A percentile compares a stretch with the other conserved stretches of the same genome.
Conservation (phyloP, 2,797 vertebrate genomes). For the Sebastes vulpes region DNA sequence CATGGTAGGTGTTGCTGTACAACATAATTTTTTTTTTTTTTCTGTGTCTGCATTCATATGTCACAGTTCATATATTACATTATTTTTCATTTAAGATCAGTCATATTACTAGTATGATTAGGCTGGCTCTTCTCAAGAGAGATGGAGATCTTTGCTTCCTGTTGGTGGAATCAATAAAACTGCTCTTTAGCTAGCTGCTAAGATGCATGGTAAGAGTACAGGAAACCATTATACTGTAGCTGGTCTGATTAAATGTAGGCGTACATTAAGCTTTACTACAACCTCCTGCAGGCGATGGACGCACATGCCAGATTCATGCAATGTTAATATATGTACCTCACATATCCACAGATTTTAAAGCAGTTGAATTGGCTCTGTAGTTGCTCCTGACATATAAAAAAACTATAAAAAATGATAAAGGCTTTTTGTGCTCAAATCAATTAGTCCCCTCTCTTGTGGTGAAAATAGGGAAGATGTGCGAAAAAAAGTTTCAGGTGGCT, state of each 20-base stretch:
- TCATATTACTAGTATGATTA: neutral
- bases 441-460: neutral
- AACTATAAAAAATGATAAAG: neutral
- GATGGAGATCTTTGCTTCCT: slow-evolving; percentile 19
- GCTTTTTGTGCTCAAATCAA: neutral
- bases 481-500: neutral
- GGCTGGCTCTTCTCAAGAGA: neutral
- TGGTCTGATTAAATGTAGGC: slow-evolving; percentile 43
- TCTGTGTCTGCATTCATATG: neutral
- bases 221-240: slow-evolving; percentile 57
- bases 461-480: neutral
- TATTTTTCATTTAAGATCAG: neutral
- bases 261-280: slow-evolving; percentile 4
- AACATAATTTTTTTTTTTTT: neutral
- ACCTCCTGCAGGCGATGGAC: slow-evolving; percentile 3
- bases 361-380: neutral
- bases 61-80: neutral
- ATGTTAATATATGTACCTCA: neutral
- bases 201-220: slow-evolving; percentile 47
- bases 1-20: neutral
- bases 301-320: neutral
- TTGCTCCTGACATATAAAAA: no score
- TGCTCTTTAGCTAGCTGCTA: slow-evolving; percentile 27
- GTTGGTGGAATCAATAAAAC: slow-evolving; percentile 59
- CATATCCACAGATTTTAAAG: neutral